A percentile compares a stretch with the other conserved stretches of the same genome.
Evolutionary conservation across 2,888 invertebrate species (phyloP).

Genomic region (Ormyrus nitidulus): DNA sequence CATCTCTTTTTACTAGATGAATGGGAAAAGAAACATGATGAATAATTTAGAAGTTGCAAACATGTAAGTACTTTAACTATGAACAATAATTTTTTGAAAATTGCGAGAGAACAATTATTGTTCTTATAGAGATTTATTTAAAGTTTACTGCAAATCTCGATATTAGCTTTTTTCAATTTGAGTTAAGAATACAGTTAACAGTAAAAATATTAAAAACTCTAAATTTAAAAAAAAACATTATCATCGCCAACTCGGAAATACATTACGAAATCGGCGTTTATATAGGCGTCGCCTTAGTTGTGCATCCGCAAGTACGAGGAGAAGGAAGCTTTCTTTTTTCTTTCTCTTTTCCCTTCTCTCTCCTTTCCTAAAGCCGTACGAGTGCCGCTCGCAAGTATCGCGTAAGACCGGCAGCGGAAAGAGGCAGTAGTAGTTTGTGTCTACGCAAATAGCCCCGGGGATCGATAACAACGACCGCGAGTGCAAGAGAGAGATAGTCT

Average conservation of each 20-base stretch:
- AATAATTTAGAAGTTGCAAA: too few relatives aligned
- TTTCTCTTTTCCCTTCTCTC: background rate
- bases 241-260: slow-evolving; percentile 32
- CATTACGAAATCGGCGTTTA: slow-evolving; percentile 36
- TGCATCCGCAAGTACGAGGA: background rate
- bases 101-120: too few relatives aligned
- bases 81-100: too few relatives aligned
- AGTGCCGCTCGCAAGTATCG: background rate
- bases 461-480: slow-evolving; percentile 34
- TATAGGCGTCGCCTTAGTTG: background rate
- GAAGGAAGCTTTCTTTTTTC: slow-evolving; percentile 3
- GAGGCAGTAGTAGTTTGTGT: slow-evolving; percentile 3
- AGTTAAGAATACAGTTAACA: too few relatives aligned
- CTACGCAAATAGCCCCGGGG: slow-evolving; percentile 48
- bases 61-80: too few relatives aligned
- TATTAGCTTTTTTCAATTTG: too few relatives aligned
- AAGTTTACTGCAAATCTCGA: too few relatives aligned
- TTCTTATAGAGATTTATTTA: too few relatives aligned
- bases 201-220: too few relatives aligned
- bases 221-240: too few relatives aligned
- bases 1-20: too few relatives aligned
- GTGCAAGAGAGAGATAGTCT: slow-evolving; percentile 13
- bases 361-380: background rate
- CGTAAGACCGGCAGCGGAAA: background rate
- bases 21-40: too few relatives aligned